phyloP scores from a whole-genome alignment of 2,797 vertebrate genomes.

The Hippopotamyrus pictus region DNA sequence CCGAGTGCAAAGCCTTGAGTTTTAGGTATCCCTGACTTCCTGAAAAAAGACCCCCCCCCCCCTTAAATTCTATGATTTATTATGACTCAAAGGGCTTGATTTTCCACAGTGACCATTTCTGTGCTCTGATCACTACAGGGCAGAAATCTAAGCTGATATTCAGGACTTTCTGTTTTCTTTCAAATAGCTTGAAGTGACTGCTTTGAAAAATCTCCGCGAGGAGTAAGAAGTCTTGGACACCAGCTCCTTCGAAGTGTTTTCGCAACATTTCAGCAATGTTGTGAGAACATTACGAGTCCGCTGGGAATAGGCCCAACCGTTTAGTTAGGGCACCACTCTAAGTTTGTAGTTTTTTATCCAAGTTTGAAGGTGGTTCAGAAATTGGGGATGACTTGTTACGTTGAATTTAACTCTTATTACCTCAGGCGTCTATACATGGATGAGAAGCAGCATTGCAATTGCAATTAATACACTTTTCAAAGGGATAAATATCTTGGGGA shows the following conservation, averaged over 20 bases:
- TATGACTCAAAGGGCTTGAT: conserved; percentile 35
- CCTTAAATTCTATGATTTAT: conserved; percentile 39
- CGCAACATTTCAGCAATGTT: conserved; percentile 24
- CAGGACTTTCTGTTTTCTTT: conserved; percentile 36
- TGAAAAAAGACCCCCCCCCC: conserved; percentile 4
- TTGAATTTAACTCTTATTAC: neutral
- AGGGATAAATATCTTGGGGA: neutral
- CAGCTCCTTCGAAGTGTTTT: conserved; percentile 19
- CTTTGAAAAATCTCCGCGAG: conserved; percentile 16
- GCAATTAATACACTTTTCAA: neutral
- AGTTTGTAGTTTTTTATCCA: neutral
- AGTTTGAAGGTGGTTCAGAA: neutral
- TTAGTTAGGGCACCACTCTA: neutral
- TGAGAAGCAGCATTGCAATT: neutral
- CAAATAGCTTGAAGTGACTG: conserved; percentile 37
- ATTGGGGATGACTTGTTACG: neutral
- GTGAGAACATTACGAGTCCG: neutral
- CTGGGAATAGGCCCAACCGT: neutral
- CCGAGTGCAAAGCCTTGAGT: neutral
- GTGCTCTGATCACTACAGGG: conserved; percentile 32
- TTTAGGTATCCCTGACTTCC: neutral
- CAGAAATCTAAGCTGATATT: conserved; percentile 35
- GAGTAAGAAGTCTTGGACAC: conserved; percentile 37
- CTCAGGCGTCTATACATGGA: neutral
- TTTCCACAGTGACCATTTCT: conserved; percentile 43